Evolutionary conservation across 2,888 invertebrate genomes (phyloP), one percentile per base, ranked within the genome.

Genomic region (Papilio protenor): DNA sequence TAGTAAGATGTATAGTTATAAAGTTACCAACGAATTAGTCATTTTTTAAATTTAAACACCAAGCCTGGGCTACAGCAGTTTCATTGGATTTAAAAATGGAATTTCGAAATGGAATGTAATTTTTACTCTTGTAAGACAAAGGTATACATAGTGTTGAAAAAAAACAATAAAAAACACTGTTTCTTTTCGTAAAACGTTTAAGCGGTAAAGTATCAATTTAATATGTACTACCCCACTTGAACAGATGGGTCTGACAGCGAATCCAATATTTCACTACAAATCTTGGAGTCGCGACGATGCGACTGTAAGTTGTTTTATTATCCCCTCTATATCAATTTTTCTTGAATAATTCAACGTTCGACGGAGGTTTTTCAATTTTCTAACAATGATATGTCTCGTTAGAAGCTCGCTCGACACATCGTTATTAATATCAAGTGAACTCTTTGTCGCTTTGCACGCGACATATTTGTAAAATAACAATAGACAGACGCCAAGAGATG

Each of bases 291-390:
- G 87, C 87, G 91, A 89, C 90, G 89, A 86, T 88, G 89, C 84
- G 85, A 81, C 83, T 83, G 87, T 85, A 85, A 88, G 87, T 88
- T 90, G 88, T 91, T 90, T 90, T 89, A 90, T 79, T 88, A 84
- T 86, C 88, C 83, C 83, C 86, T 87, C 84, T 86, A 85, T 90
- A 91, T 90, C 86, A 87, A 89, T 91, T 91, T 90, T 92, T 89
- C 89, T 90, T 93, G 94, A 93, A 94, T 93, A 91, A 92, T 93
- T 91, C 93, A 92, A 84, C 86, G 84, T 83, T 85, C 80, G 82
- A 78, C 79, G 85, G 81, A 80, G 82, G 83, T 79, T 83, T 87
- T 88, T 89, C 87, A 85, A 86, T 89, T 87, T 89, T 89, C 89
- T 89, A 87, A 87, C 84, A 82, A 87, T 88, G 79, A 79, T 77